These are phyloP conservation scores for Acanthosepion esculentum DNA, from an alignment of 2,888 invertebrate genomes.

Conservation along the genomic window DNA sequence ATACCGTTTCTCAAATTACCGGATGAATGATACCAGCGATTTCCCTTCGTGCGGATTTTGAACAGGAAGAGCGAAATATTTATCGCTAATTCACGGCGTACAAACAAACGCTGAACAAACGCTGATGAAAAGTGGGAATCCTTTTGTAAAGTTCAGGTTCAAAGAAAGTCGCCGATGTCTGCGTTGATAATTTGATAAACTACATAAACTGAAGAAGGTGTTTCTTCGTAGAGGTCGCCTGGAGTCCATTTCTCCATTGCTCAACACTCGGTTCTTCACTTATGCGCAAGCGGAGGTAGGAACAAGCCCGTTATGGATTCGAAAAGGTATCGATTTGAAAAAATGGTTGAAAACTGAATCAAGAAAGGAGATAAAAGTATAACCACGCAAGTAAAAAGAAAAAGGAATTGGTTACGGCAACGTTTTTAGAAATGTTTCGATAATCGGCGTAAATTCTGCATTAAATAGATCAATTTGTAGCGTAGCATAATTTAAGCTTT, in stretches of 20 bases:
- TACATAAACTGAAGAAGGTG: not conserved
- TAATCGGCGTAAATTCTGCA: too few relatives aligned
- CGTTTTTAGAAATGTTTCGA: too few relatives aligned
- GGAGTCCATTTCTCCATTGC: not conserved
- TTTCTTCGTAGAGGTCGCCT: not conserved
- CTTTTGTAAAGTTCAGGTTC: not conserved
- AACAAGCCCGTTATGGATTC: too few relatives aligned
- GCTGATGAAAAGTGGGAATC: not conserved
- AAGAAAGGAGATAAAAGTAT: too few relatives aligned
- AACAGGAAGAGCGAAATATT: not conserved
- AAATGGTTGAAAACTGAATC: too few relatives aligned
- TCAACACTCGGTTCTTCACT: too few relatives aligned
- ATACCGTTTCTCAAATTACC: not conserved
- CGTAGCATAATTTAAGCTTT: too few relatives aligned
- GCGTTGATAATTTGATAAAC: not conserved
- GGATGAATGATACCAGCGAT: not conserved
- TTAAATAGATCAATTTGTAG: too few relatives aligned
- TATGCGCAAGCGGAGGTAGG: too few relatives aligned
- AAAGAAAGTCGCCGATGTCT: not conserved
- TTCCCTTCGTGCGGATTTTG: not conserved
- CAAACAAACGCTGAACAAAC: not conserved
- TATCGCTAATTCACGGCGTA: not conserved
- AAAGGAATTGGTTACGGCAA: too few relatives aligned
- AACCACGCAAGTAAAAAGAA: too few relatives aligned
- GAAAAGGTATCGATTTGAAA: too few relatives aligned